A percentile compares a stretch with the other conserved stretches of the same genome.
phyloP scores from a whole-genome alignment of 2,113 vertebrate genomes.

The Australoheros scitulus region DNA sequence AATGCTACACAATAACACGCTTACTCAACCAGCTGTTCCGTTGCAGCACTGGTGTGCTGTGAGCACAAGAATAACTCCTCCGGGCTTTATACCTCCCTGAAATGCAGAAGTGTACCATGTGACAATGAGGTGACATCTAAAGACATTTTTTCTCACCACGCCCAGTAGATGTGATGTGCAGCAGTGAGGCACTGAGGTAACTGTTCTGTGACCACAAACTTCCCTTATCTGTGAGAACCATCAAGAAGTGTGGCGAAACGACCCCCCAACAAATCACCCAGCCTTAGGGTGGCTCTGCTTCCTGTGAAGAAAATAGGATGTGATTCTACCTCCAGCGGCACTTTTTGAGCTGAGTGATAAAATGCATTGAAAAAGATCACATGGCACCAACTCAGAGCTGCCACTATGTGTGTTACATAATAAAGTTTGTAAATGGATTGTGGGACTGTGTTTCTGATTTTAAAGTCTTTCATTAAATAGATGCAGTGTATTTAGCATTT shows the following conservation, averaged over 20 bases:
- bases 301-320: constrained; percentile 52
- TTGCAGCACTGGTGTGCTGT: not conserved
- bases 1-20: not conserved
- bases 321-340: not conserved
- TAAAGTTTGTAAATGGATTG: not conserved
- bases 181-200: constrained; percentile 15
- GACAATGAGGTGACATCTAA: constrained; percentile 53
- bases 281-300: constrained; percentile 54
- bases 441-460: not conserved
- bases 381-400: not conserved
- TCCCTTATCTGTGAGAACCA: constrained; percentile 58
- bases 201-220: constrained; percentile 60
- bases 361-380: not conserved
- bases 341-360: not conserved
- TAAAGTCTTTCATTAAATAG: not conserved
- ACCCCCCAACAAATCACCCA: constrained; percentile 8
- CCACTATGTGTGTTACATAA: not conserved
- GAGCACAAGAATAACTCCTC: constrained; percentile 72
- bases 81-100: constrained; percentile 72
- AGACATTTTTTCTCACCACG: constrained; percentile 62
- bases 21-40: constrained; percentile 8
- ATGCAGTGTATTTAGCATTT: not conserved
- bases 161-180: constrained; percentile 41
- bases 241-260: constrained; percentile 35
- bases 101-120: constrained; percentile 74